These are phyloP conservation scores for Corticium candelabrum DNA, from an alignment of 37 sponge, comb jelly and placozoan genomes.

Conservation along the genomic window DNA sequence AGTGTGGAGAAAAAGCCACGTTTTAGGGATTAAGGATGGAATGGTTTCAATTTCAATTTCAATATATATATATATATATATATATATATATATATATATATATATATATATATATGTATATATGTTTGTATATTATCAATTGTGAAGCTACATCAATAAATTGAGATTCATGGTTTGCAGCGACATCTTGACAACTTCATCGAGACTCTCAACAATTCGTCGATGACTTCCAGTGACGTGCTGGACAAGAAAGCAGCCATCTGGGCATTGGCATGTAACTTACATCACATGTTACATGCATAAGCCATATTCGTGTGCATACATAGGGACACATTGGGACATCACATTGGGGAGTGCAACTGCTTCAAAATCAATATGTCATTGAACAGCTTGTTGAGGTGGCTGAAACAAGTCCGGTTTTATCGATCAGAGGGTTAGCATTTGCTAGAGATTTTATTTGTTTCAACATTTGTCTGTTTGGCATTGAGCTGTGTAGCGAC, in stretches of 20 bases:
- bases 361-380: slow-evolving; percentile 33
- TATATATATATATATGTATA: too few relatives aligned
- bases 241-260: slow-evolving; percentile 55
- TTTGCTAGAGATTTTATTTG: too few relatives aligned
- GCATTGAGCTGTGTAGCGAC: too few relatives aligned
- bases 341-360: slow-evolving; percentile 35
- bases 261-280: slow-evolving; percentile 67
- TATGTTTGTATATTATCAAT: too few relatives aligned
- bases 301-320: not conserved
- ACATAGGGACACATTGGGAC: slow-evolving; percentile 67
- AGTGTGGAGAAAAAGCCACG: too few relatives aligned
- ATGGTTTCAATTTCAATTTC: not conserved
- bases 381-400: slow-evolving; percentile 29
- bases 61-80: too few relatives aligned
- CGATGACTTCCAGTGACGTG: slow-evolving; percentile 14
- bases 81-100: too few relatives aligned
- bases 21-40: too few relatives aligned
- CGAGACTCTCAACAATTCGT: slow-evolving; percentile 6
- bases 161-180: too few relatives aligned
- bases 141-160: too few relatives aligned
- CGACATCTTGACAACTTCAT: slow-evolving; percentile 37
- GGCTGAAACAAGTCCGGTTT: slow-evolving; percentile 42
- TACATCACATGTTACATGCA: not conserved
- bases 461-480: too few relatives aligned
- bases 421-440: slow-evolving; percentile 73